These are phyloP conservation scores for Pristionchus exspectatus DNA, from an alignment of 2,888 invertebrate genomes.

Conservation along the genomic window DNA sequence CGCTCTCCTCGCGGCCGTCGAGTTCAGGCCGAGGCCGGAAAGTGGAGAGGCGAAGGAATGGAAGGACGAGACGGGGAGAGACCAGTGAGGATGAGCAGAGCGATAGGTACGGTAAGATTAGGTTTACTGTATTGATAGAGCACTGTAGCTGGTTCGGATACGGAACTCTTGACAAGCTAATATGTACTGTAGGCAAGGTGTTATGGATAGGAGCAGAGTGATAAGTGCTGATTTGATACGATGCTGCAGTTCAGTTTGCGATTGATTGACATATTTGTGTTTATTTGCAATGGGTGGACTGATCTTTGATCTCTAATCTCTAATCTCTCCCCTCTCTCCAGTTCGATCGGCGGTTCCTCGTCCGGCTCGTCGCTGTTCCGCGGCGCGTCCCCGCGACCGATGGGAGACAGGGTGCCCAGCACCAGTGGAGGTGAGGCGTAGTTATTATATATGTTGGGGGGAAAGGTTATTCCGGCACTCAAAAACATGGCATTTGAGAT, in stretches of 20 bases:
- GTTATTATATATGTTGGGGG: no score
- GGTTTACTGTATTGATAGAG: no score
- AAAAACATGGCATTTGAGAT: no score
- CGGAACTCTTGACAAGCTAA: no score
- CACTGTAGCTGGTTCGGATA: no score
- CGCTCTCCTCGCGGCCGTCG: background rate
- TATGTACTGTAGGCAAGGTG: no score
- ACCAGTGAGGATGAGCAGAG: background rate
- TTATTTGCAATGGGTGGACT: background rate
- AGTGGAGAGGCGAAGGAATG: background rate
- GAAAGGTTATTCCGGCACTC: no score
- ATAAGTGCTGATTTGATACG: no score
- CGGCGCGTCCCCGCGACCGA: slow-evolving; percentile 57
- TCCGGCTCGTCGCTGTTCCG: slow-evolving; percentile 30
- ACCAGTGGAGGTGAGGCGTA: slow-evolving; percentile 14
- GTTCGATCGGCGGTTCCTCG: slow-evolving; percentile 35
- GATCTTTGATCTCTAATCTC: background rate
- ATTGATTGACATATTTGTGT: no score
- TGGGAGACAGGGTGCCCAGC: slow-evolving; percentile 58
- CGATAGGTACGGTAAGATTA: no score
- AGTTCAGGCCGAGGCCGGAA: background rate
- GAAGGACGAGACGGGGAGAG: background rate
- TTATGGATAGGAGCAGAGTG: no score
- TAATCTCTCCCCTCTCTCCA: background rate
- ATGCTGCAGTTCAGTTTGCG: no score